Base-by-base conservation (phyloP, 1,140 invertebrate species). In the Sipha flava region DNA sequence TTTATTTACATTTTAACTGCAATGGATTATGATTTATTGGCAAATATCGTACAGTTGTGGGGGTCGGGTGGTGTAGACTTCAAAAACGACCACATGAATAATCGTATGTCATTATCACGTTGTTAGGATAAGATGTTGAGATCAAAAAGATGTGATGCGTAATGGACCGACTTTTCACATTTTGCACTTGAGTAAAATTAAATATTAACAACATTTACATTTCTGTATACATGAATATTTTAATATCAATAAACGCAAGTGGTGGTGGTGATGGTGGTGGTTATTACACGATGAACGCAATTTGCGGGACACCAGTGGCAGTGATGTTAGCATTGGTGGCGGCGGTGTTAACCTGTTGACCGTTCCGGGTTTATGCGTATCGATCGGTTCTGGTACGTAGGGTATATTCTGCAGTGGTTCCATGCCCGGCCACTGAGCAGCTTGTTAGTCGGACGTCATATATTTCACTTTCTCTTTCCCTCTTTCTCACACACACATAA, bases 341-440 rank as follows among this genome's bases (percentile, higher is more conserved):
- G 43, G 43, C 4, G n/a, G 29, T n/a, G 29, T 57, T 77, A 77
- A 77, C 73, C 73, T 77, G 73, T 77, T 77, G 73, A 77, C 73
- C 73, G 73, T 77, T 77, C 21, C 34, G 49, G 73, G 73, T 59
- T 21, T 57, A 40, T 26, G 70, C 14, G 31, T 77, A 77, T 77
- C 73, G 73, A 77, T 77, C 49, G 34, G 34, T 57, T 77, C 73
- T 10, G 47, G 70, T 34, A 18, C 68, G 47, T 52, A 47, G 43
- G 37, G 21, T 21, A 6, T 40, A 64, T 64, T 29, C 18, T 18
- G 31, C 29, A n/a, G 29, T 62, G 18, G 21, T 3, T 7, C 18
- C 26, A 16, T 14, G 26, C 23, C 18, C 45, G 29, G 26, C 23
- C 26, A 29, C 7, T 34, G 31, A 72, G n/a, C 29, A 3, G 45